Conservation (phyloP, 2,113 vertebrate genomes). For the Thomomys bottae region DNA sequence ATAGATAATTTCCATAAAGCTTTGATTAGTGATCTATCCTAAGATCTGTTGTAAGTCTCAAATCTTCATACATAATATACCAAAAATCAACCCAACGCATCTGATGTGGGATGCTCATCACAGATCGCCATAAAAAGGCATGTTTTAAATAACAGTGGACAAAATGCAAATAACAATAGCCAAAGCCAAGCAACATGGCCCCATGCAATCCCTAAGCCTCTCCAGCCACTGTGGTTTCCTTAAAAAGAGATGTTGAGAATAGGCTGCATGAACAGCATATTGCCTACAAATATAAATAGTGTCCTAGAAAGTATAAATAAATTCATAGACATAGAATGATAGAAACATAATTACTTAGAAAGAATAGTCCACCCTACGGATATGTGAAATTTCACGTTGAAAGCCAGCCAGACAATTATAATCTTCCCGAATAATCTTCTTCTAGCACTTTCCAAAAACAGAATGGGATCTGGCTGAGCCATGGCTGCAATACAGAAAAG, state of each 20-base stretch:
- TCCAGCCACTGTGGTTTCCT: conserved; percentile 9
- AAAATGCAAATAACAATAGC: not conserved
- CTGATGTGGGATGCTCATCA: not conserved
- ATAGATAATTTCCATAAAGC: not conserved
- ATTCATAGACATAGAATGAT: conserved; percentile 42
- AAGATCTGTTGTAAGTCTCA: conserved; percentile 31
- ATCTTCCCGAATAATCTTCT: conserved; percentile 29
- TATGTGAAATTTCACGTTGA: conserved; percentile 37
- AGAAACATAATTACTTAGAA: conserved; percentile 44
- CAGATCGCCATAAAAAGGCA: not conserved
- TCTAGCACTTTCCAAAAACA: not conserved
- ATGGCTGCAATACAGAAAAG: not conserved
- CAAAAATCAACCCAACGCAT: conserved; percentile 1
- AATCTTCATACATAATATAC: not conserved
- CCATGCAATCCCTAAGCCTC: not conserved
- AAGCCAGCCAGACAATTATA: conserved; percentile 1
- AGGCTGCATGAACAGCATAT: conserved; percentile 16
- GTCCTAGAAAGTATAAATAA: conserved; percentile 37
- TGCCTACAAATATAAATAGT: conserved; percentile 59
- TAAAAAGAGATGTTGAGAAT: conserved; percentile 19
- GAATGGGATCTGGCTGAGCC: not conserved
- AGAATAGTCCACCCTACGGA: not conserved
- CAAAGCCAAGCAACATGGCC: not conserved
- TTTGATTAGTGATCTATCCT: conserved; percentile 1
- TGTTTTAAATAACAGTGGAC: not conserved